Percentiles rank a stretch among this genome's conserved stretches.
Conservation (phyloP, 1,140 invertebrate genomes). For the Drosophila tsacasi region DNA sequence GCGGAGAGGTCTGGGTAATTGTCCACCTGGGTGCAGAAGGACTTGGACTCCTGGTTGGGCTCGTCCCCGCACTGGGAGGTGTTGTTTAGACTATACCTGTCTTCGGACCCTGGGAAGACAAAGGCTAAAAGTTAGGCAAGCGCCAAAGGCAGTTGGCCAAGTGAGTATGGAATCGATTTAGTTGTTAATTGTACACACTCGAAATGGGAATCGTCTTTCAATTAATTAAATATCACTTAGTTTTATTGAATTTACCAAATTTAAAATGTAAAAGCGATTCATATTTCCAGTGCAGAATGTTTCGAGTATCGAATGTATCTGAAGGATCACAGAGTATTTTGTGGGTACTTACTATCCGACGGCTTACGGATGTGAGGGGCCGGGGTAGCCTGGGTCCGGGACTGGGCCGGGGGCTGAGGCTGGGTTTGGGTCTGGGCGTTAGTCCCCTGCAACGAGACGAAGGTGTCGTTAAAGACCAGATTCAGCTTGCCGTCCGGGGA, state of each 20-base stretch:
- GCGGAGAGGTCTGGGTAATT: conserved; percentile 67
- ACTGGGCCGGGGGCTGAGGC: not conserved
- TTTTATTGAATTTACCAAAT: not conserved
- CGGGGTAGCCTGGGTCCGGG: conserved; percentile 10
- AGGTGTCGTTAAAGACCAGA: conserved; percentile 80
- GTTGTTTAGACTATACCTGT: conserved; percentile 3
- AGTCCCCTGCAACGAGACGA: conserved; percentile 69
- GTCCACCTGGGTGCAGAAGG: conserved; percentile 75
- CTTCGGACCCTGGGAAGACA: conserved; percentile 65
- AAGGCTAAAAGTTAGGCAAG: conserved; percentile 71
- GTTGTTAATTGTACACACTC: conserved; percentile 60
- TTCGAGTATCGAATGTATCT: conserved; percentile 44
- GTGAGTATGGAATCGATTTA: conserved; percentile 63
- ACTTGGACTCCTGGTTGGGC: conserved; percentile 44
- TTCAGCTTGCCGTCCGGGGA: conserved; percentile 84
- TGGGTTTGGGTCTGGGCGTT: not conserved
- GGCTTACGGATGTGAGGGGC: not conserved
- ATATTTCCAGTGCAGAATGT: conserved; percentile 10
- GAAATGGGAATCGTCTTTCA: not conserved
- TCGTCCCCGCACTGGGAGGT: conserved; percentile 46
- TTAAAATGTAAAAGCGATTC: not conserved
- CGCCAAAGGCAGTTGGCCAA: conserved; percentile 54
- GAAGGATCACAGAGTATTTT: not conserved
- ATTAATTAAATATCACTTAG: not conserved
- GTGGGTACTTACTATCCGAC: conserved; percentile 58